Evolutionary conservation across 2,113 vertebrate species (phyloP).

Genomic region (Corvus moneduloides): DNA sequence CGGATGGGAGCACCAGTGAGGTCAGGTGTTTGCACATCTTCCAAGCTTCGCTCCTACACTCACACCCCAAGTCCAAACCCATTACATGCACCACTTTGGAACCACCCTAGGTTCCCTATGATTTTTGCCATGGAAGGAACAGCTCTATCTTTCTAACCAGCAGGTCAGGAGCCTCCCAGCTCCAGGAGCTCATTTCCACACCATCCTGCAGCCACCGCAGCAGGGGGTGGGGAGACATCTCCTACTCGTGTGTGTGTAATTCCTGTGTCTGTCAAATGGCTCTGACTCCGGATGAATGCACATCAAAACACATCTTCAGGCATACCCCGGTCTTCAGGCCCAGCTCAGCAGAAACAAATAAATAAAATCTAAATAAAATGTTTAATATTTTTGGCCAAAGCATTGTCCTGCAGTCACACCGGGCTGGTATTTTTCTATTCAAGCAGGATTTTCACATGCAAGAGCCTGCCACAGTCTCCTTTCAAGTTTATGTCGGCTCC

Average conservation of each 20-base stretch:
- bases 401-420: neutral
- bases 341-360: neutral
- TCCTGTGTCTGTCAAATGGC: neutral
- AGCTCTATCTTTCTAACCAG: neutral
- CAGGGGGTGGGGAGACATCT: neutral
- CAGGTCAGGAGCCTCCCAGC: neutral
- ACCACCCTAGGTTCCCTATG: neutral
- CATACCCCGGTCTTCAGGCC: neutral
- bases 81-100: neutral
- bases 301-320: neutral
- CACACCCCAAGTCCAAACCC: neutral
- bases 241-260: accelerated
- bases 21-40: neutral
- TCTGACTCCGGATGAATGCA: accelerated
- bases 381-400: neutral
- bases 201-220: neutral
- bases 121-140: neutral
- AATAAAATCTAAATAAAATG: neutral
- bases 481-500: neutral
- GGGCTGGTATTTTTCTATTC: neutral
- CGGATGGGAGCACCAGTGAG: neutral
- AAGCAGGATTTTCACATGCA: neutral
- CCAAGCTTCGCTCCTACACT: neutral
- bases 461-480: neutral
- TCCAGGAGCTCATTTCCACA: neutral